These are phyloP conservation scores for Drosophila repleta DNA, from an alignment of 1,140 invertebrate genomes.

Conservation along the genomic window DNA sequence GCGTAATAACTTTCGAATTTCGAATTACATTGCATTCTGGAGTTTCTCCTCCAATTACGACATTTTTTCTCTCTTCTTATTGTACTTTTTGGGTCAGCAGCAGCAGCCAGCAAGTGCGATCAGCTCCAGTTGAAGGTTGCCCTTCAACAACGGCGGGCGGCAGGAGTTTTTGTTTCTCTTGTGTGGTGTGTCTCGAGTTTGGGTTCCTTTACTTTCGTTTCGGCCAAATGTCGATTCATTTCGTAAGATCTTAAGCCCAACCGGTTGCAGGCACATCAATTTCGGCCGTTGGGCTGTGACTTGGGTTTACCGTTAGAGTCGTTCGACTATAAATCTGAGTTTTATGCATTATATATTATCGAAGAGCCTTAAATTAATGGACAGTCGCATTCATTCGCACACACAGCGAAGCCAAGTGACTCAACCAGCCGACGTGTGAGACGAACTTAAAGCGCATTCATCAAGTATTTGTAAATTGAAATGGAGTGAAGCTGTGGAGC, in stretches of 20 bases:
- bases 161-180: constrained; percentile 13
- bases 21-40: constrained; percentile 64
- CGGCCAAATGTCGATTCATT: constrained; percentile 32
- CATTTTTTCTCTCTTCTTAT: constrained; percentile 28
- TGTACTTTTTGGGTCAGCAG: constrained; percentile 33
- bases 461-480: neutral
- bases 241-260: constrained; percentile 41
- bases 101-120: constrained; percentile 29
- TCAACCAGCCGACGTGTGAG: constrained; percentile 18
- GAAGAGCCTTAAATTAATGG: constrained; percentile 50
- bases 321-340: constrained; percentile 58
- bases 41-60: constrained; percentile 73
- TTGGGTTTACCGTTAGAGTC: constrained; percentile 70
- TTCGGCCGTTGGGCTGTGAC: constrained; percentile 55
- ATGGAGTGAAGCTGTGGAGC: no score
- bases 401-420: constrained; percentile 27
- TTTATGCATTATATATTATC: constrained; percentile 43
- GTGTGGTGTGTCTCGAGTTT: neutral
- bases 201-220: constrained; percentile 6
- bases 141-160: constrained; percentile 45
- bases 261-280: constrained; percentile 60
- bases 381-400: neutral
- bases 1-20: constrained; percentile 80
- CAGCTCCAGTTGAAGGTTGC: constrained; percentile 51
- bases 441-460: neutral